A percentile compares a stretch with the other conserved stretches of the same genome.
Conservation (phyloP, 2,888 invertebrate genomes). For the Tenthredo livida region DNA sequence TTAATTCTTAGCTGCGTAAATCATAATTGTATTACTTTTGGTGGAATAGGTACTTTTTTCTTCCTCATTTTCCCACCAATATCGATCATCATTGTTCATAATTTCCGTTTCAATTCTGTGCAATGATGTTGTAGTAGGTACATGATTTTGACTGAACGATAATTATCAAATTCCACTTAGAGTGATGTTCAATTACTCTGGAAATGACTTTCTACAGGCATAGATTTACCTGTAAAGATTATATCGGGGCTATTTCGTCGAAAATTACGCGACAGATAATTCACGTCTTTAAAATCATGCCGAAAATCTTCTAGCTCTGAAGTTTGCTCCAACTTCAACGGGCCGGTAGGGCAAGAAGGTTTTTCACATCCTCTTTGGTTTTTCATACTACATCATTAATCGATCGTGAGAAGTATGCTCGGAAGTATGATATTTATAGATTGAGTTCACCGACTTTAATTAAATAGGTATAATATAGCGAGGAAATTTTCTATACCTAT, state of each 20-base stretch:
- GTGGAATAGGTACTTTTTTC: background rate
- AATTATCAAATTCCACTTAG: too few species aligned
- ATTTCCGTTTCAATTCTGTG: background rate
- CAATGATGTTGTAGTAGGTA: background rate
- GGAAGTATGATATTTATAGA: slow-evolving; percentile 60
- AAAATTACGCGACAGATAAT: background rate
- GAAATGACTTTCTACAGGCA: background rate
- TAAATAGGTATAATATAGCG: background rate
- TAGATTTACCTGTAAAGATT: background rate
- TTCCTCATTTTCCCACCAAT: background rate
- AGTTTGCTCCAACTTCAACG: background rate
- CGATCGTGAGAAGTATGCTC: slow-evolving; percentile 13
- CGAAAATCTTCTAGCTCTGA: background rate
- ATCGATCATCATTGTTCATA: background rate
- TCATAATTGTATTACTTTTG: background rate
- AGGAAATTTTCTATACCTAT: background rate
- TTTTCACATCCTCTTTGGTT: background rate
- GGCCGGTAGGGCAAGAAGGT: background rate
- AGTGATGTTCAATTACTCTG: background rate
- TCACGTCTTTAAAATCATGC: background rate
- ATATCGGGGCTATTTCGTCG: background rate
- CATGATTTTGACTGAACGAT: background rate
- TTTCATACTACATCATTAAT: slow-evolving; percentile 4
- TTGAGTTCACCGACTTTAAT: slow-evolving; percentile 60
- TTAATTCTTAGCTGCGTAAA: slow-evolving; percentile 22